phyloP scores from a whole-genome alignment of 2,113 vertebrate genomes.

The Melierax canorus region DNA sequence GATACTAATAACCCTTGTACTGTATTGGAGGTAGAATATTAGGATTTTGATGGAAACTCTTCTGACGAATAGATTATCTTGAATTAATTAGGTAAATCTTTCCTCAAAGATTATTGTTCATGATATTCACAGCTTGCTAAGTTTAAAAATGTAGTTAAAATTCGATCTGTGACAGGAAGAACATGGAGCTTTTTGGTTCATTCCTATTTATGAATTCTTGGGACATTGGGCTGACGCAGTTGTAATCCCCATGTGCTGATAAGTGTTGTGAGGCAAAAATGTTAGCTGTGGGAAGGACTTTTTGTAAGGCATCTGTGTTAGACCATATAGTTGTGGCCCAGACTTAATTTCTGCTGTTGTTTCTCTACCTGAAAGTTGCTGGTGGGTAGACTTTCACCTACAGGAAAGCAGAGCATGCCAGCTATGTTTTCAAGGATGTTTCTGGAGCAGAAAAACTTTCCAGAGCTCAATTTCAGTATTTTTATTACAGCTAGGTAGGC shows the following conservation, averaged over 20 bases:
- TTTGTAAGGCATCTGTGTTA: not conserved
- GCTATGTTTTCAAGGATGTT: not conserved
- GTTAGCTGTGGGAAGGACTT: not conserved
- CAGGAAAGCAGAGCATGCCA: not conserved
- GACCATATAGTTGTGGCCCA: not conserved
- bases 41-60: not conserved
- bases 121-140: not conserved
- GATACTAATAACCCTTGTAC: not conserved
- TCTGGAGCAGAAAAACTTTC: not conserved
- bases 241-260: not conserved
- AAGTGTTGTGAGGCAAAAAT: not conserved
- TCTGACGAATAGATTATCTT: not conserved
- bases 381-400: not conserved
- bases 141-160: not conserved
- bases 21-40: not conserved
- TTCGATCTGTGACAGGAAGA: not conserved
- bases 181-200: not conserved
- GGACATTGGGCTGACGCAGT: not conserved
- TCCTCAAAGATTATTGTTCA: not conserved
- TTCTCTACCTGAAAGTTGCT: not conserved
- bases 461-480: not conserved
- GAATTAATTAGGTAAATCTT: not conserved
- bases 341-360: not conserved
- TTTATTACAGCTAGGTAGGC: not conserved
- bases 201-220: not conserved